A percentile compares a stretch with the other conserved stretches of the same genome.
Evolutionary conservation across 2,888 invertebrate species (phyloP).

Genomic region (Crematogaster levior): DNA sequence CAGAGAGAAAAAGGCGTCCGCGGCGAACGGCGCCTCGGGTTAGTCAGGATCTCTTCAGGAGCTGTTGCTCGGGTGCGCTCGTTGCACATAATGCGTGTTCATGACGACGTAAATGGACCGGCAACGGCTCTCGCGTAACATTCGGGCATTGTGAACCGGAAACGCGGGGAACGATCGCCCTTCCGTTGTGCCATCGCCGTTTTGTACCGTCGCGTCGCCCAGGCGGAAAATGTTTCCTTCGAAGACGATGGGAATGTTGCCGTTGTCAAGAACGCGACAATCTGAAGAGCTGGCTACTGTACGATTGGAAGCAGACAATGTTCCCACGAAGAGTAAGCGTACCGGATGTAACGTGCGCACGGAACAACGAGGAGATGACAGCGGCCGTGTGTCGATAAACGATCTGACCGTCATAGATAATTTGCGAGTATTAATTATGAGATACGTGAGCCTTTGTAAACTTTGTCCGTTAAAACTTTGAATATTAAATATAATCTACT

Average conservation of each 20-base stretch:
- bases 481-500: background rate
- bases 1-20: slow-evolving; percentile 4
- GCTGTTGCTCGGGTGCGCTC: background rate
- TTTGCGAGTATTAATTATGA: background rate
- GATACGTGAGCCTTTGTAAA: background rate
- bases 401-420: background rate
- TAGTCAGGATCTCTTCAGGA: background rate
- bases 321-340: slow-evolving; percentile 28
- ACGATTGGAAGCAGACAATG: slow-evolving; percentile 22
- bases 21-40: background rate
- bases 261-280: background rate
- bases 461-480: background rate
- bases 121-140: slow-evolving; percentile 15
- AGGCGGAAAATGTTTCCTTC: slow-evolving; percentile 35
- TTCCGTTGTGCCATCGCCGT: slow-evolving; percentile 28
- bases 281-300: background rate
- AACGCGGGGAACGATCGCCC: slow-evolving; percentile 59
- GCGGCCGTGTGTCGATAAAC: slow-evolving; percentile 13
- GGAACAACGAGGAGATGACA: slow-evolving; percentile 6
- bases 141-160: slow-evolving; percentile 53
- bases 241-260: slow-evolving; percentile 3
- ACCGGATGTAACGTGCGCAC: slow-evolving; percentile 44
- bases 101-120: slow-evolving; percentile 55
- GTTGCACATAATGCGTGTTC: slow-evolving; percentile 12
- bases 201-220: slow-evolving; percentile 35